These are phyloP conservation scores for Caenorhabditis plicata DNA, from an alignment of 2,888 invertebrate genomes.

Conservation along the genomic window DNA sequence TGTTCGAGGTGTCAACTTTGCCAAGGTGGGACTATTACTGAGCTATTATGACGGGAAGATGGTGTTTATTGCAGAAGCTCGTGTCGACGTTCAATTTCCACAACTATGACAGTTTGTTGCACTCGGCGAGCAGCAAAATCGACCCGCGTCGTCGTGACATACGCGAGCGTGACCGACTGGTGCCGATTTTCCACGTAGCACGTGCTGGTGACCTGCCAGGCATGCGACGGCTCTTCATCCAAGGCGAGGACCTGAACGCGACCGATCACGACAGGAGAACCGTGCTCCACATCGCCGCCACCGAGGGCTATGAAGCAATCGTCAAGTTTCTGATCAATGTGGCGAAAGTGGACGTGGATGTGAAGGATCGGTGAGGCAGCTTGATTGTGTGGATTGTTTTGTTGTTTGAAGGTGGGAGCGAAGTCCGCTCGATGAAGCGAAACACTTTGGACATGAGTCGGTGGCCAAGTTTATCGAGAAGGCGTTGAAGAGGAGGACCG, in stretches of 20 bases:
- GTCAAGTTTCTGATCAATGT: slow-evolving; percentile 54
- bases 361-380: slow-evolving; percentile 42
- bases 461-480: slow-evolving; percentile 73
- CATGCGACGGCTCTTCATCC: slow-evolving; percentile 47
- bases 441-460: slow-evolving; percentile 31
- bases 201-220: slow-evolving; percentile 28
- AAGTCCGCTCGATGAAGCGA: slow-evolving; percentile 57
- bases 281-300: slow-evolving; percentile 50
- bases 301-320: slow-evolving; percentile 54
- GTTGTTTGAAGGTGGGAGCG: slow-evolving; percentile 44
- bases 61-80: slow-evolving; percentile 38
- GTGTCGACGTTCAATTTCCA: slow-evolving; percentile 84
- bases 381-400: background rate
- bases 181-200: slow-evolving; percentile 33
- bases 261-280: slow-evolving; percentile 56
- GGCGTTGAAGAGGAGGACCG: slow-evolving; percentile 24
- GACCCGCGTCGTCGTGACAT: slow-evolving; percentile 36
- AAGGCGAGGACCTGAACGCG: slow-evolving; percentile 54
- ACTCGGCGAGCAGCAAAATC: slow-evolving; percentile 37
- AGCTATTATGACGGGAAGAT: too few relatives aligned
- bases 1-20: slow-evolving; percentile 87
- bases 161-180: slow-evolving; percentile 19
- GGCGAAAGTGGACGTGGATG: slow-evolving; percentile 49
- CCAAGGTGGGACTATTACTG: slow-evolving; percentile 70
- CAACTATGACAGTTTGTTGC: slow-evolving; percentile 73